phyloP scores from a whole-genome alignment of 1,140 invertebrate species.

The Drosophila ogumai region DNA sequence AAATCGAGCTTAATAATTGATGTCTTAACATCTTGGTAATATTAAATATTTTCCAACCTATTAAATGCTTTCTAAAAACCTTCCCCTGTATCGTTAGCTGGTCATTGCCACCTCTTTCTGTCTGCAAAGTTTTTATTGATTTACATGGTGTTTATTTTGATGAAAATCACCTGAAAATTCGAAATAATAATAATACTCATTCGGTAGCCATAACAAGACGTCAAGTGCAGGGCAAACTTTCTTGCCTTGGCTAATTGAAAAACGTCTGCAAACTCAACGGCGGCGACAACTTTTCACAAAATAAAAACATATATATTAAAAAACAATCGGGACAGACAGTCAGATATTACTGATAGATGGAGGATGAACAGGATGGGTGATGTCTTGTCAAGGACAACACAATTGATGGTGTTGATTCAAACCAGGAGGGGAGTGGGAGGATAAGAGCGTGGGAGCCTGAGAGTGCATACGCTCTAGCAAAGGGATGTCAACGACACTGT shows the following conservation, averaged over 20 bases:
- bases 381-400: slow-evolving; percentile 29
- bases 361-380: slow-evolving; percentile 5
- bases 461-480: slow-evolving; percentile 1
- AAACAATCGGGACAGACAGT: slow-evolving; percentile 36
- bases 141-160: slow-evolving; percentile 7
- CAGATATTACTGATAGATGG: slow-evolving; percentile 11
- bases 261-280: slow-evolving; percentile 61
- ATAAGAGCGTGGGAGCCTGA: neutral
- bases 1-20: neutral
- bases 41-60: neutral
- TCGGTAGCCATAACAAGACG: slow-evolving; percentile 29
- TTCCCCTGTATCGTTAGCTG: neutral
- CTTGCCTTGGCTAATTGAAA: slow-evolving; percentile 59
- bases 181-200: slow-evolving; percentile 25
- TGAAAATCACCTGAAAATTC: slow-evolving; percentile 25
- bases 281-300: slow-evolving; percentile 36
- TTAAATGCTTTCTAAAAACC: neutral
- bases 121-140: slow-evolving; percentile 64
- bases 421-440: neutral
- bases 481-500: slow-evolving; percentile 39
- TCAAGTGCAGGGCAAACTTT: slow-evolving; percentile 45
- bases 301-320: slow-evolving; percentile 1
- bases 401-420: slow-evolving; percentile 55
- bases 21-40: neutral
- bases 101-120: slow-evolving; percentile 14